Conservation (phyloP, 2,797 vertebrate species). For the Schizothorax lantsangensis region DNA sequence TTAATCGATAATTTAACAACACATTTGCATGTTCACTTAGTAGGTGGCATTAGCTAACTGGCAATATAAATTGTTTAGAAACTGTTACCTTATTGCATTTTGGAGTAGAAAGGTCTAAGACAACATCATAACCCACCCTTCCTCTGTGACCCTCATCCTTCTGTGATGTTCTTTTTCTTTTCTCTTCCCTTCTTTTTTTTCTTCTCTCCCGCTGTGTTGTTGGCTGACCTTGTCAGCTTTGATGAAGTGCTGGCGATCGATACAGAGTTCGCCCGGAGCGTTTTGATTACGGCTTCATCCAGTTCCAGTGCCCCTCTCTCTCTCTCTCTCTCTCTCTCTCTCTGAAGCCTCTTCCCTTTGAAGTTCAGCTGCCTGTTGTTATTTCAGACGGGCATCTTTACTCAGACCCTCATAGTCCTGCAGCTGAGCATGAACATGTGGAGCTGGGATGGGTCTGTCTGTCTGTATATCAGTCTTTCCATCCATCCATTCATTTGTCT, state of each 20-base stretch:
- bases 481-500: not conserved
- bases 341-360: slow-evolving; percentile 65
- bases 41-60: not conserved
- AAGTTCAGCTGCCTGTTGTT: slow-evolving; percentile 54
- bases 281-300: slow-evolving; percentile 68
- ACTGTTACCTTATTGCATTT: not conserved
- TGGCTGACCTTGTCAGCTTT: slow-evolving; percentile 69
- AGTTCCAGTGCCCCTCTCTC: slow-evolving; percentile 52
- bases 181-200: slow-evolving; percentile 14
- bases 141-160: slow-evolving; percentile 15
- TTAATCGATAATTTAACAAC: too few relatives aligned
- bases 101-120: not conserved
- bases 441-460: not conserved
- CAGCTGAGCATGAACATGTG: slow-evolving; percentile 45
- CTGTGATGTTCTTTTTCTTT: slow-evolving; percentile 32
- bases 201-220: slow-evolving; percentile 41
- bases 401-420: slow-evolving; percentile 35
- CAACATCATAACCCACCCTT: slow-evolving; percentile 2
- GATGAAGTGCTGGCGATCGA: slow-evolving; percentile 72
- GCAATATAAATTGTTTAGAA: not conserved
- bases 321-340: slow-evolving; percentile 34
- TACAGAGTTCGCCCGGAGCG: slow-evolving; percentile 52
- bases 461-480: not conserved
- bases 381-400: slow-evolving; percentile 50
- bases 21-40: not conserved